Conservation (phyloP, 2,113 vertebrate species). For the Zosterops hypoxanthus region DNA sequence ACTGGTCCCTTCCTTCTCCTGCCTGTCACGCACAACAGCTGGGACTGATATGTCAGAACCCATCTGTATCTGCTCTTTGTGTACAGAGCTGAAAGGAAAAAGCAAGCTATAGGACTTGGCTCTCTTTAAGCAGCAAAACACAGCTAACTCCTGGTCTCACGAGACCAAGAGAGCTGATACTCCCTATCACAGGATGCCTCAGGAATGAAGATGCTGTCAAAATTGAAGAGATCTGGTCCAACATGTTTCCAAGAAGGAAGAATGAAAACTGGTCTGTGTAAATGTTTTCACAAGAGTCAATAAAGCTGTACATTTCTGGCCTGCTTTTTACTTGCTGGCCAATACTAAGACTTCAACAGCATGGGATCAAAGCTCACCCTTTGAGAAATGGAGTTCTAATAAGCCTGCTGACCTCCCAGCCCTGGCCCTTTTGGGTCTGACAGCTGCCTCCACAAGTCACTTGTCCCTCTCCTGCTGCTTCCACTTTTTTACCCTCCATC, state of each 20-base stretch:
- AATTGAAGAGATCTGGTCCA: background rate
- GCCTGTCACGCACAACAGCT: background rate
- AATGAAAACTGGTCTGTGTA: background rate
- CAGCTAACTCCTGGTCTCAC: background rate
- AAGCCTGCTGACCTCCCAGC: background rate
- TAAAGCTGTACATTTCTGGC: background rate
- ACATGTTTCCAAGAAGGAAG: background rate
- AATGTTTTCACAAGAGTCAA: background rate
- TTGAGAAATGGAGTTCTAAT: background rate
- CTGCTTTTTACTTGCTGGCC: background rate
- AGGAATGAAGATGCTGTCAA: background rate
- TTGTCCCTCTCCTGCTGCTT: background rate
- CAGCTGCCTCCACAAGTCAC: background rate
- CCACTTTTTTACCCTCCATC: background rate
- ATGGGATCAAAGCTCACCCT: background rate
- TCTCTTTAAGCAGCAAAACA: background rate
- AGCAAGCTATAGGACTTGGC: conserved; percentile 13
- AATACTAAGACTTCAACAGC: background rate
- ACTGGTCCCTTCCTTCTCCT: background rate
- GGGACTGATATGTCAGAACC: background rate
- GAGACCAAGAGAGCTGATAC: background rate
- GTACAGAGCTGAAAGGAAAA: background rate
- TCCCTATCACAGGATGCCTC: background rate
- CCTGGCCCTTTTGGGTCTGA: background rate
- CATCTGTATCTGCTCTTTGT: background rate